Conservation (phyloP, 1,140 invertebrate genomes). For the Habropoda laboriosa region DNA sequence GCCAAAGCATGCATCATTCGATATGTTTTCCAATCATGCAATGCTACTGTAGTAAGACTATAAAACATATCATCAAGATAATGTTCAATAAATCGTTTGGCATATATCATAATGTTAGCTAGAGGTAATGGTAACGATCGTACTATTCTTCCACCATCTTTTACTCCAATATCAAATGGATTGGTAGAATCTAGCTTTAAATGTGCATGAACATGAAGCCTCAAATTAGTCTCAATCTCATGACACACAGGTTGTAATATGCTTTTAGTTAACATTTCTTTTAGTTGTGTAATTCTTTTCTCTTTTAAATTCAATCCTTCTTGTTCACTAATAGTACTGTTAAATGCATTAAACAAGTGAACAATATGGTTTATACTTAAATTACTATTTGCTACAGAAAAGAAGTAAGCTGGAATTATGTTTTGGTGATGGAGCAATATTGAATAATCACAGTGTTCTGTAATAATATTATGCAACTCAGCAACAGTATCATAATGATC, state of each 20-base stretch:
- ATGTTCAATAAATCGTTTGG: conserved; percentile 87
- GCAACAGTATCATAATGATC: conserved; percentile 77
- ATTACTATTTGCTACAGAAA: conserved; percentile 70
- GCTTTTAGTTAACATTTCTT: conserved; percentile 78
- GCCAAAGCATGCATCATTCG: conserved; percentile 97
- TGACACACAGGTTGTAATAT: conserved; percentile 90
- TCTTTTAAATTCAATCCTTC: conserved; percentile 62
- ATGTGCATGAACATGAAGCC: conserved; percentile 95
- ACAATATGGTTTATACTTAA: conserved; percentile 71
- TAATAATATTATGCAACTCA: conserved; percentile 71
- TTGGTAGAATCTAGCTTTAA: conserved; percentile 91
- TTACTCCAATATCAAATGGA: conserved; percentile 85
- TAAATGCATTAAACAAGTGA: conserved; percentile 76
- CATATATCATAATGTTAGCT: conserved; percentile 68
- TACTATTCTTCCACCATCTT: conserved; percentile 73
- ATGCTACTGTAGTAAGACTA: conserved; percentile 97
- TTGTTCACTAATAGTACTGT: conserved; percentile 70
- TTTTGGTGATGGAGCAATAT: conserved; percentile 77
- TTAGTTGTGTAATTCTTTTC: conserved; percentile 66
- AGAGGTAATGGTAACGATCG: conserved; percentile 68
- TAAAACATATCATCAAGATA: conserved; percentile 98
- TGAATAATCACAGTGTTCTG: conserved; percentile 75
- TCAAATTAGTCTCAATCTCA: conserved; percentile 94
- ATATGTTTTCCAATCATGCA: conserved; percentile 99
- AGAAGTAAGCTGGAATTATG: conserved; percentile 78